phyloP scores from a whole-genome alignment of 2,113 vertebrate genomes.

The Archocentrus centrarchus region DNA sequence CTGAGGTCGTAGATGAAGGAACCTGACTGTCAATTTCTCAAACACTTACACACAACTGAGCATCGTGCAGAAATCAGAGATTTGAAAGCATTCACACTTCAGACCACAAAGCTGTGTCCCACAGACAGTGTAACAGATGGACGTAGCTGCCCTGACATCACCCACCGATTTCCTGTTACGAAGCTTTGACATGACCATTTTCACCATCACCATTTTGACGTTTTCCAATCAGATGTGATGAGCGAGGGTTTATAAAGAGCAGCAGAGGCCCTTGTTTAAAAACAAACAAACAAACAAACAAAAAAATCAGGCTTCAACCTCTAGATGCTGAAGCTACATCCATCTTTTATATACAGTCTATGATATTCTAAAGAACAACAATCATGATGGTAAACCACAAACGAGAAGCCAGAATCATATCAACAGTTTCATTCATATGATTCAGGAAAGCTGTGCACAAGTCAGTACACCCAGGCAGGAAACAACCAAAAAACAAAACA shows the following conservation, averaged over 20 bases:
- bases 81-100: not conserved
- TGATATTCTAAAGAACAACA: not conserved
- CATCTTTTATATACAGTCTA: conserved; percentile 2
- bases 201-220: not conserved
- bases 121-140: not conserved
- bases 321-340: not conserved
- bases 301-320: not conserved
- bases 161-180: not conserved
- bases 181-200: not conserved
- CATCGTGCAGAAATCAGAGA: not conserved
- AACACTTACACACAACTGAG: too few relatives aligned
- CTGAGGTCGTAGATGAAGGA: too few relatives aligned
- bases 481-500: not conserved
- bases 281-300: not conserved
- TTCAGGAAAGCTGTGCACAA: conserved; percentile 1
- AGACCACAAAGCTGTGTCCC: not conserved
- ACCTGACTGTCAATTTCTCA: not conserved
- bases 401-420: not conserved
- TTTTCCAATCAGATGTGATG: not conserved
- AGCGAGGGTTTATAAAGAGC: not conserved
- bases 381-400: not conserved
- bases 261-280: not conserved
- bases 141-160: not conserved
- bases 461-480: not conserved
- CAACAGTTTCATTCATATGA: not conserved